A percentile compares a stretch with the other conserved stretches of the same genome.
Evolutionary conservation across 2,888 invertebrate species (phyloP).

Genomic region (Hypsopygia costalis): DNA sequence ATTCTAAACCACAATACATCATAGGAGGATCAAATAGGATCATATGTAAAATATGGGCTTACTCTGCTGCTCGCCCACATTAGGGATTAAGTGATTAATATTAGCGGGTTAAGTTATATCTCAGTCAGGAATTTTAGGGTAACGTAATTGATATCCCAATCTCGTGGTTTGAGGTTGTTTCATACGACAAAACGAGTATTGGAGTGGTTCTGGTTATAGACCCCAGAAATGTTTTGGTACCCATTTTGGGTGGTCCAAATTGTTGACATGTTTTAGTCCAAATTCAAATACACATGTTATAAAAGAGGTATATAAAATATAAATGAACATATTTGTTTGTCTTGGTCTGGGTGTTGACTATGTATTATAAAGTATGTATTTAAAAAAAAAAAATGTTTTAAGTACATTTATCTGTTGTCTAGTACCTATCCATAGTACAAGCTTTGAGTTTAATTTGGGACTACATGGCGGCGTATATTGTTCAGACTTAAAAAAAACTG

Average conservation of each 20-base stretch:
- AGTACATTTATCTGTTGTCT: no score
- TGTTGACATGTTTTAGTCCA: no score
- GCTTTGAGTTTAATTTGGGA: no score
- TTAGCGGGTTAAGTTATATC: conserved; percentile 1
- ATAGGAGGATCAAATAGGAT: conserved; percentile 31
- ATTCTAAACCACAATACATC: conserved; percentile 15
- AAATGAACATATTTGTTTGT: no score
- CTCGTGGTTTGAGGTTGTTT: conserved; percentile 4
- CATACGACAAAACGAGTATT: conserved; percentile 4
- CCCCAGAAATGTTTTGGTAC: neutral
- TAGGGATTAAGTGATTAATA: conserved; percentile 5
- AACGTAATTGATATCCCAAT: conserved; percentile 10
- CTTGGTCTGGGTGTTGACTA: no score
- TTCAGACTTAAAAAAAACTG: no score
- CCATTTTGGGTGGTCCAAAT: conserved; percentile 6
- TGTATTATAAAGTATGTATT: no score
- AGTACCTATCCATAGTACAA: no score
- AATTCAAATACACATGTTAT: no score
- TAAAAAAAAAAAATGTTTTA: no score
- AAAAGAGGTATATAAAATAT: no score
- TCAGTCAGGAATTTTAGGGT: neutral
- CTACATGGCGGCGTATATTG: no score
- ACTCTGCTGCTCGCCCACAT: neutral
- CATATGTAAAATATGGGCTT: conserved; percentile 26
- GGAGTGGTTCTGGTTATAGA: neutral